Evolutionary conservation across 2,888 invertebrate species (phyloP).

Genomic region (Noctua janthe): DNA sequence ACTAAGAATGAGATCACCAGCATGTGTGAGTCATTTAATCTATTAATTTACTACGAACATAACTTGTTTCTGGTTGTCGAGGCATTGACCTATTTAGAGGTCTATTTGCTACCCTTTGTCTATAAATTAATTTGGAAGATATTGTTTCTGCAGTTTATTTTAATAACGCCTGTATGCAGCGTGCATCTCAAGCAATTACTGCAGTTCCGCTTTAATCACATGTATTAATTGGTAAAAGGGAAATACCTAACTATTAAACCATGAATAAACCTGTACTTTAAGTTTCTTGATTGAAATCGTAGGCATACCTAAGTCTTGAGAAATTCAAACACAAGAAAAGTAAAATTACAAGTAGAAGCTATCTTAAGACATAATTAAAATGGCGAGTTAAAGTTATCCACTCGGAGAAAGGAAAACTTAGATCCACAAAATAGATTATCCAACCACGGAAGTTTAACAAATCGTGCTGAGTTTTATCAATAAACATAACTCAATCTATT

Average conservation of each 20-base stretch:
- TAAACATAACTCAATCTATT: conserved; percentile 71
- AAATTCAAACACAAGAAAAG: not conserved
- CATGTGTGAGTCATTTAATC: conserved; percentile 78
- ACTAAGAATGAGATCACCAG: conserved; percentile 79
- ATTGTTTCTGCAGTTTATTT: conserved; percentile 17
- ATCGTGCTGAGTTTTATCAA: conserved; percentile 69
- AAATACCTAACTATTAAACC: not conserved
- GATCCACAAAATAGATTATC: conserved; percentile 71
- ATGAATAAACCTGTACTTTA: not conserved
- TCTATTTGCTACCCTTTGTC: conserved; percentile 64
- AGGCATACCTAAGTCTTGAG: not conserved
- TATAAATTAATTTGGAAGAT: conserved; percentile 20
- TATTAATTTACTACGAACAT: conserved; percentile 77
- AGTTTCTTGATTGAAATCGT: not conserved
- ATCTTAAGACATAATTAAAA: conserved; percentile 64
- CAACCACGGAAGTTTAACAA: conserved; percentile 70
- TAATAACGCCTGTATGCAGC: not conserved
- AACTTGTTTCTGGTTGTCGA: conserved; percentile 74
- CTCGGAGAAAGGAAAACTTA: conserved; percentile 70
- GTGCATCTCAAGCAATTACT: conserved; percentile 1
- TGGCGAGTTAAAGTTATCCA: conserved; percentile 62
- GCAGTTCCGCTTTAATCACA: not conserved
- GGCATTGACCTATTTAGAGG: conserved; percentile 80
- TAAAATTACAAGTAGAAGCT: conserved; percentile 32
- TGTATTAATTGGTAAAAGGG: not conserved